Percentiles rank a stretch among this genome's conserved stretches.
Conservation (phyloP, 53 echinoderm and acorn worm genomes). For the Temnopleurus reevesii region DNA sequence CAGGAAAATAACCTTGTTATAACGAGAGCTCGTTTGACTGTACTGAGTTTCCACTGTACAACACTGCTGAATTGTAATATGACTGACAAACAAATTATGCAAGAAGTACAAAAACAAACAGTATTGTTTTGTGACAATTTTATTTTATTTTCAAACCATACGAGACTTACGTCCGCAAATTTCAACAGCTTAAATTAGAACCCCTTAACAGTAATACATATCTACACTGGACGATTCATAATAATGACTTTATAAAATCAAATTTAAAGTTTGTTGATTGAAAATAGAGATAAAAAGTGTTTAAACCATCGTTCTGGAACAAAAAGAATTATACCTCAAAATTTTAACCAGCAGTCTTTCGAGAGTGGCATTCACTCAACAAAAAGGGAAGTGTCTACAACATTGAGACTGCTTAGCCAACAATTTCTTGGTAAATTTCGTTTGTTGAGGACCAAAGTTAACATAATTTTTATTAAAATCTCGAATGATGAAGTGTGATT, state of each 20-base stretch:
- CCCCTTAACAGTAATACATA: neutral
- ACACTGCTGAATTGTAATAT: too few relatives aligned
- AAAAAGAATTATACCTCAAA: neutral
- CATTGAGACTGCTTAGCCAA: too few relatives aligned
- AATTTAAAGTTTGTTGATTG: neutral
- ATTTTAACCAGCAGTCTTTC: neutral
- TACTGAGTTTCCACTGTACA: too few relatives aligned
- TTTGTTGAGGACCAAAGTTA: too few relatives aligned
- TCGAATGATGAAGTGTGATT: too few relatives aligned
- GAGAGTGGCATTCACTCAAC: neutral
- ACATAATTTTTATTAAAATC: too few relatives aligned
- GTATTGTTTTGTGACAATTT: neutral
- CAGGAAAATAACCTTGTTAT: too few relatives aligned
- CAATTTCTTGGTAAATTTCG: too few relatives aligned
- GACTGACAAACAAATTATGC: too few relatives aligned
- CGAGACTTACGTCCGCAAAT: constrained; percentile 31
- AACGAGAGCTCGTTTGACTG: too few relatives aligned
- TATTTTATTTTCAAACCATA: constrained; percentile 49
- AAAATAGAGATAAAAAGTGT: neutral
- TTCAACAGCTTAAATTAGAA: constrained; percentile 27
- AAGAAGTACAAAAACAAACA: neutral
- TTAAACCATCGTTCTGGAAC: too few relatives aligned
- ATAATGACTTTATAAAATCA: neutral
- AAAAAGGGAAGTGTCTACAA: too few relatives aligned
- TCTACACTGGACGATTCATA: constrained; percentile 8